Base-by-base conservation (phyloP, 2,797 vertebrate species). In the Alauda arvensis region DNA sequence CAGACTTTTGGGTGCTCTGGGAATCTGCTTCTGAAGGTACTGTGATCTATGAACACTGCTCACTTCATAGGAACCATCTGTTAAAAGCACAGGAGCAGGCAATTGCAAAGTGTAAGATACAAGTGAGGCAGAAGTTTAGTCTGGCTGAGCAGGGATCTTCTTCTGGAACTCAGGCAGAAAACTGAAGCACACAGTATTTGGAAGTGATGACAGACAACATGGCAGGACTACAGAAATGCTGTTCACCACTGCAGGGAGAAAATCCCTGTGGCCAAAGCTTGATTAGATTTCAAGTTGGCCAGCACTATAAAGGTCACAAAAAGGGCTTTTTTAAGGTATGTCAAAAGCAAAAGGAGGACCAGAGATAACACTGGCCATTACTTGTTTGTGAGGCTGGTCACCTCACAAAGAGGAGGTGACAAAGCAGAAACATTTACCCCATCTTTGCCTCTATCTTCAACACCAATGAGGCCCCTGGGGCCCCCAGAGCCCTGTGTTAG, bases 1-100 rank as follows among this genome's bases (percentile, higher is more conserved):
- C 43, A 33, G 51, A 71, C 49, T 55, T 62, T 4, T 48, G 34
- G 33, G 11, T 69, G 25, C 57, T 52, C 31, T 70, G 45, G 25
- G 4, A 70, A 70, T 52, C 39, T 76, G 29, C 15, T 26, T 34
- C 57, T 24, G 39, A 76, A 69, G 29, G 29, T 15, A 45, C 25
- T 52, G 39, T 0, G 0, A 81, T 28, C 25, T 49, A 13, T 18
- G 18, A 63, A 46, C 0, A 0, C 13, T n/a, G 29, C 33, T 33
- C 10, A 31, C 39, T 18, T 87, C n/a, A n/a, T n/a, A 70, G 43
- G 29, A 76, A 52, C 11, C 16, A 18, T 34, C 39, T 70, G 10
- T 40, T 18, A 12, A n/a, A 69, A 70, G 29, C 46, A 62, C 3
- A 59, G 19, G 14, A 76, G 29, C 19, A 43, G 42, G 16, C 65